Evolutionary conservation across 1,140 invertebrate species (phyloP).

Genomic region (Hylaeus anthracinus): DNA sequence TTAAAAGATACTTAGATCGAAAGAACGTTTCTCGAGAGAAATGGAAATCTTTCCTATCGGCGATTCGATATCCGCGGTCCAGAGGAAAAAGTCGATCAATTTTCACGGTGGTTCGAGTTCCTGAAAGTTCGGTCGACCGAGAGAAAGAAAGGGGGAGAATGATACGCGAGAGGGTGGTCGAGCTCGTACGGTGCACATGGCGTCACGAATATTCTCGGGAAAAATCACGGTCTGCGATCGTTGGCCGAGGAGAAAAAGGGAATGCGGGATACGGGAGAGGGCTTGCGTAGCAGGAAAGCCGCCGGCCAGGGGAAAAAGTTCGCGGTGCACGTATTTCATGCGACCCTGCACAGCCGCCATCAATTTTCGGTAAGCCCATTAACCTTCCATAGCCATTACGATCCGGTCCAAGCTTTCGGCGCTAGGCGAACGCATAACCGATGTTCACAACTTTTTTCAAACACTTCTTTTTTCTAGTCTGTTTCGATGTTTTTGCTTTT

Average conservation of each 20-base stretch:
- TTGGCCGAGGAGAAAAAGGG: slow-evolving; percentile 45
- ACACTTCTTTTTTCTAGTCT: slow-evolving; percentile 40
- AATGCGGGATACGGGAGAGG: slow-evolving; percentile 5
- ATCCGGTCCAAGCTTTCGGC: slow-evolving; percentile 54
- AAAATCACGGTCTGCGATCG: slow-evolving; percentile 55
- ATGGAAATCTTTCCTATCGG: background rate
- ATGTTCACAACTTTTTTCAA: slow-evolving; percentile 57
- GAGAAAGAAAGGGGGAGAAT: slow-evolving; percentile 26
- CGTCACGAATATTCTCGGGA: slow-evolving; percentile 48
- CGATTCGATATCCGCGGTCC: slow-evolving; percentile 10
- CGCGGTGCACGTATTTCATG: slow-evolving; percentile 66
- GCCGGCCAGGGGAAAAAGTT: slow-evolving; percentile 41
- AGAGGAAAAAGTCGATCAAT: slow-evolving; percentile 48
- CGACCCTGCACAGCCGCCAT: slow-evolving; percentile 66
- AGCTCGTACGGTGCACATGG: slow-evolving; percentile 36
- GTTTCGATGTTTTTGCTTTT: slow-evolving; percentile 16
- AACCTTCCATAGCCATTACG: slow-evolving; percentile 65
- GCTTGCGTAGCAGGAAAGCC: slow-evolving; percentile 10
- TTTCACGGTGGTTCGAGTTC: slow-evolving; percentile 33
- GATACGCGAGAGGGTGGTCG: background rate
- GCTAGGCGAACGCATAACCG: slow-evolving; percentile 60
- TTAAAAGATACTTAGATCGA: too few species aligned
- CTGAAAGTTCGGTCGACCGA: background rate
- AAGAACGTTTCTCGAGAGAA: background rate
- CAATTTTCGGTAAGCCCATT: slow-evolving; percentile 78